Evolutionary conservation across 1,140 invertebrate genomes (phyloP).

Genomic region (Diachasmimorpha longicaudata): DNA sequence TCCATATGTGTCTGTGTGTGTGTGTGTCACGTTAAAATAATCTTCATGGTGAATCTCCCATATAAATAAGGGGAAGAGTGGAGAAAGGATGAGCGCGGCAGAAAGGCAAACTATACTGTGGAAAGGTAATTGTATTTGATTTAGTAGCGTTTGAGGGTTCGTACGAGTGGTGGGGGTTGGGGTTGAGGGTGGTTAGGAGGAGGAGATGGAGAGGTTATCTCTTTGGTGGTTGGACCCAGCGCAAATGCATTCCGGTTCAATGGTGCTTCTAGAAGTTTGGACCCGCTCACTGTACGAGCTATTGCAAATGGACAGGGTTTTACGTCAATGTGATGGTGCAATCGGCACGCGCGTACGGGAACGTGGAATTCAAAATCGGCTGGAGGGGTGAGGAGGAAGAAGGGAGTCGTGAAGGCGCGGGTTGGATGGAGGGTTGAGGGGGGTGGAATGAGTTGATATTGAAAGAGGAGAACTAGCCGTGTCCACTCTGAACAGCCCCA

Average conservation of each 20-base stretch:
- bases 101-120: conserved; percentile 28
- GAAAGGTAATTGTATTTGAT: conserved; percentile 31
- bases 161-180: not conserved
- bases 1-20: not conserved
- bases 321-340: conserved; percentile 17
- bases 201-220: conserved; percentile 18
- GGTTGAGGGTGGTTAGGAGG: not conserved
- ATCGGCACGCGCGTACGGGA: conserved; percentile 8
- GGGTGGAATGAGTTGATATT: not conserved
- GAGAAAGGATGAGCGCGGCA: conserved; percentile 21
- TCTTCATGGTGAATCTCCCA: conserved; percentile 23
- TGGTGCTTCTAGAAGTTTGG: conserved; percentile 23
- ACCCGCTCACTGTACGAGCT: not conserved
- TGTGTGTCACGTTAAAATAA: conserved; percentile 22
- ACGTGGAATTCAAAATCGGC: conserved; percentile 20
- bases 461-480: conserved; percentile 10
- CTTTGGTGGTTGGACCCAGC: conserved; percentile 10
- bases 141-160: conserved; percentile 18
- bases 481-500: conserved; percentile 33
- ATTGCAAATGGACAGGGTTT: conserved; percentile 2
- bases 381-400: too few relatives aligned
- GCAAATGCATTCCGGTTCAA: conserved; percentile 29
- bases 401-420: too few relatives aligned
- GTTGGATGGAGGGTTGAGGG: too few relatives aligned
- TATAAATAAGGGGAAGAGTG: not conserved